Evolutionary conservation across 2,113 vertebrate genomes (phyloP), one percentile per base, ranked within the genome.

Genomic region (Cathartes aura): DNA sequence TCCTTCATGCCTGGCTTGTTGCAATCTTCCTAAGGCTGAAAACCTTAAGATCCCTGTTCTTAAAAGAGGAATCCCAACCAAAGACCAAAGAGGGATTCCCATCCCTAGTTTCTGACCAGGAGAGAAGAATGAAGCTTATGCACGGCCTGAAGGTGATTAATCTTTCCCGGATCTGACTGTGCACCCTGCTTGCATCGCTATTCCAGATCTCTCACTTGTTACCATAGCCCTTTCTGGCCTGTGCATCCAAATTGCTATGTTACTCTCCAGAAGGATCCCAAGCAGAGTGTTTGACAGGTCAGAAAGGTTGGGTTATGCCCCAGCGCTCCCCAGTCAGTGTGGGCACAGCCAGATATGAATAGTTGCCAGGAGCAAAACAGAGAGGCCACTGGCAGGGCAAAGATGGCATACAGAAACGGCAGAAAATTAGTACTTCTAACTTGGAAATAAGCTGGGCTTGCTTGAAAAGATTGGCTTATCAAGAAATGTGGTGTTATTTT

Each of bases 261-360:
- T 53, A 26, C 6, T 81, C 19, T 75, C 55, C 47, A 36, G n/a
- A 23, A 62, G 38, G 15, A 34, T 82, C 36, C 7, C 40, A 82
- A 60, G 48, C 18, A 42, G 47, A 63, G 23, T 12, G 15, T 43
- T 38, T 43, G 56, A 50, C 32, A 38, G 11, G 18, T 58, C 7
- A 71, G 26, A 52, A 58, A 50, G 11, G 0, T 8, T 48, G 32
- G 7, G 11, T 19, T 40, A 12, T 1, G 0, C 8, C 27, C 14
- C 52, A 45, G 59, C 1, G 2, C 43, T 38, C 50, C 32, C 19
- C 20, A 26, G 38, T 40, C 50, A 36, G 9, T 20, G 18, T 23
- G 36, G 43, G 36, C 58, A 34, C 22, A 43, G 22, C 11, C 30
- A 32, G 17, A 56, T 43, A 7, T 22, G 30, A 78, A 26, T 8